These are phyloP conservation scores for Elachura formosa DNA, from an alignment of 2,113 vertebrate species.

Conservation along the genomic window DNA sequence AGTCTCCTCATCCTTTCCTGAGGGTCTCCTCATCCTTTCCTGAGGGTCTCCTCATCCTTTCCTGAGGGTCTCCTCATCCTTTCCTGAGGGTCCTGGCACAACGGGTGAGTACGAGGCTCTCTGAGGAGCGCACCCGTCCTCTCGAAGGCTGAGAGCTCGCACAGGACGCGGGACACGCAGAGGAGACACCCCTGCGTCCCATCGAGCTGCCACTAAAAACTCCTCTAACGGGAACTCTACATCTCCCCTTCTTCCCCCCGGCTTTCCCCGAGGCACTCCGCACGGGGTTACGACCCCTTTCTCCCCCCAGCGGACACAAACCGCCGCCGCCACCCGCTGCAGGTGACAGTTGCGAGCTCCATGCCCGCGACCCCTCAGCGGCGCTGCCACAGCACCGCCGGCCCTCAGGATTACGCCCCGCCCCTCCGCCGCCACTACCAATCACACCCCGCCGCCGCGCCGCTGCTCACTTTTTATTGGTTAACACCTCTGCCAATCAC, in stretches of 20 bases:
- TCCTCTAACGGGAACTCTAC: accelerated
- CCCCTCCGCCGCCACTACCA: not conserved
- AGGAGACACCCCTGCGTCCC: not conserved
- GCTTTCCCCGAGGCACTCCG: accelerated
- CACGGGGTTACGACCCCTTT: accelerated
- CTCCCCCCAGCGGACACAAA: accelerated
- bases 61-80: not conserved
- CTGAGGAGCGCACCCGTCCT: not conserved
- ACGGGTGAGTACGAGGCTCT: accelerated
- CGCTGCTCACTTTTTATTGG: accelerated
- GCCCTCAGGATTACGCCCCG: not conserved
- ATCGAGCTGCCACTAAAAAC: not conserved
- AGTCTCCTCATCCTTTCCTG: not conserved
- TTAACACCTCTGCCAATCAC: accelerated
- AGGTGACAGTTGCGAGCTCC: not conserved
- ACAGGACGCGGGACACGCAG: accelerated
- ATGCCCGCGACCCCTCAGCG: not conserved
- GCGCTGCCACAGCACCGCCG: accelerated
- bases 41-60: not conserved
- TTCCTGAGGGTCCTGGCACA: accelerated
- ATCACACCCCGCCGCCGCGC: accelerated
- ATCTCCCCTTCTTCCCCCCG: not conserved
- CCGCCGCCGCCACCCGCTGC: accelerated
- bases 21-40: too few species aligned
- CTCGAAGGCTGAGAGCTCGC: not conserved